Conservation (phyloP, 2,888 invertebrate species). For the Pachydiplax longipennis region DNA sequence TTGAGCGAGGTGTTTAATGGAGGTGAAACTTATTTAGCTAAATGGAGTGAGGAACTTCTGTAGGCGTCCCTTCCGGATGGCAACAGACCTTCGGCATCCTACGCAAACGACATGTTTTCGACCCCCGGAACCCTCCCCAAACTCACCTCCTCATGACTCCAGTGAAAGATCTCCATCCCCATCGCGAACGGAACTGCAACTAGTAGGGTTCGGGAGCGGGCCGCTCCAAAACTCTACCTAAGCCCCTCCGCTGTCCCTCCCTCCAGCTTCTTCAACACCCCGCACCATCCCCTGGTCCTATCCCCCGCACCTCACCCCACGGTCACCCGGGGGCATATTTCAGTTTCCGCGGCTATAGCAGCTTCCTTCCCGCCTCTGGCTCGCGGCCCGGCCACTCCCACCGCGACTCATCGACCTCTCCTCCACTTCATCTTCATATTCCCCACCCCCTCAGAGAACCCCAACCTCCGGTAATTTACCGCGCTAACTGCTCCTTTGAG, state of each 20-base stretch:
- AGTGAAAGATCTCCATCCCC: slow-evolving; percentile 41
- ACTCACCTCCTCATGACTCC: slow-evolving; percentile 31
- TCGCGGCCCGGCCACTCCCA: slow-evolving; percentile 35
- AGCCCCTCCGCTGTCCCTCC: background rate
- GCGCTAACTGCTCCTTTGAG: background rate
- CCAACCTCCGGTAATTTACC: slow-evolving; percentile 4
- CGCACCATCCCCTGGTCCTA: background rate
- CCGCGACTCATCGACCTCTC: slow-evolving; percentile 15
- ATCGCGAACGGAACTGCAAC: slow-evolving; percentile 42
- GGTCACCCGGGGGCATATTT: slow-evolving; percentile 37
- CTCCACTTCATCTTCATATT: background rate
- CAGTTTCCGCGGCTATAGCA: slow-evolving; percentile 35
- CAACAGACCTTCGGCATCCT: background rate
- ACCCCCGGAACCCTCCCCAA: background rate
- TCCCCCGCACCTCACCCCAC: background rate
- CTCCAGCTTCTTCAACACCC: background rate
- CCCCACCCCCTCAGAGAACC: background rate
- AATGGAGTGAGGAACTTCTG: background rate
- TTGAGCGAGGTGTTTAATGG: background rate
- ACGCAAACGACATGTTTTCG: background rate
- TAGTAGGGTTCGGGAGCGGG: slow-evolving; percentile 5
- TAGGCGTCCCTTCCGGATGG: background rate
- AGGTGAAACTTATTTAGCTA: background rate
- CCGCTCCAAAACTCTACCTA: slow-evolving; percentile 7
- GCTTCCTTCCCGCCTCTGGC: slow-evolving; percentile 18